Percentiles rank a stretch among this genome's conserved stretches.
Conservation (phyloP, 1,140 invertebrate species). For the Dermatophagoides farinae region DNA sequence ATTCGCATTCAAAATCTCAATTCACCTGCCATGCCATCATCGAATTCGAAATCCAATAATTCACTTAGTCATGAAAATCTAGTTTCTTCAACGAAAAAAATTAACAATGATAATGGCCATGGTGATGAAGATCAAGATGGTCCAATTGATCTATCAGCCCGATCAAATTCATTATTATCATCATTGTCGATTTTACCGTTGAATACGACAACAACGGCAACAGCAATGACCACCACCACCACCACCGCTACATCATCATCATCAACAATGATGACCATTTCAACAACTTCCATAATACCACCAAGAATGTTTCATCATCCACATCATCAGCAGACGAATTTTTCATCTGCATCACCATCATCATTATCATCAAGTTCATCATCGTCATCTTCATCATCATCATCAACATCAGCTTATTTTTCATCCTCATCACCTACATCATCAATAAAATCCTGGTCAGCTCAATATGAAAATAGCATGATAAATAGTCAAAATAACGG, state of each 20-base stretch:
- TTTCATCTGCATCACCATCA: conserved; percentile 1
- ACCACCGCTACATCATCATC: background rate
- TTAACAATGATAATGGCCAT: background rate
- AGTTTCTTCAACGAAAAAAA: no score
- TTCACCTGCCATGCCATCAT: no score
- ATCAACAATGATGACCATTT: background rate
- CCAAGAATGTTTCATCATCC: background rate
- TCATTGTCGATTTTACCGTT: background rate
- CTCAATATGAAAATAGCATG: background rate
- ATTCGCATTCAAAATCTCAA: no score
- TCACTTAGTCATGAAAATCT: no score
- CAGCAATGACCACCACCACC: background rate
- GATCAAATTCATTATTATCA: background rate
- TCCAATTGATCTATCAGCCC: background rate
- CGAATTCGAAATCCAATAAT: no score
- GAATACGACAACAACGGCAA: background rate
- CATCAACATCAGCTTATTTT: background rate
- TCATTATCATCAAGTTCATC: conserved; percentile 1
- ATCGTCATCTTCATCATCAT: background rate
- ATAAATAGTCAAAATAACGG: background rate
- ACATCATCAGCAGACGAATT: background rate
- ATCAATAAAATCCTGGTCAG: background rate
- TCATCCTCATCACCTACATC: conserved; percentile 1
- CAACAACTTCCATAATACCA: background rate
- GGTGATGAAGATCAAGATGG: background rate